Evolutionary conservation across 2,113 vertebrate genomes (phyloP).

Genomic region (Mellivora capensis): DNA sequence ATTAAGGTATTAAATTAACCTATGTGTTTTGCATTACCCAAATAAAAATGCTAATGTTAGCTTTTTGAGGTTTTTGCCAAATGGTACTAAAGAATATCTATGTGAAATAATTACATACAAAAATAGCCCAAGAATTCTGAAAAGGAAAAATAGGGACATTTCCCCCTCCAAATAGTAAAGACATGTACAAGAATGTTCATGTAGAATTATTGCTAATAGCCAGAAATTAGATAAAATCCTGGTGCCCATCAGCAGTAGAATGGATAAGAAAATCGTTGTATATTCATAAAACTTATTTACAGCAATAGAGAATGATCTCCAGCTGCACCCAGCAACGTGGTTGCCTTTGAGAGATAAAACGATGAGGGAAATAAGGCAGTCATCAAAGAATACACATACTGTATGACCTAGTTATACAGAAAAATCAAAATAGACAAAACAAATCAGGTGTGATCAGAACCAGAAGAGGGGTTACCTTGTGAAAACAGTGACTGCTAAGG

Average conservation of each 20-base stretch:
- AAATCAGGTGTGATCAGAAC: neutral
- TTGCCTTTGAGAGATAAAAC: neutral
- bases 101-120: neutral
- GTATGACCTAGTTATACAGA: neutral
- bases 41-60: neutral
- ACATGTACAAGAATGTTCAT: neutral
- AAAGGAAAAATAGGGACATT: slow-evolving; percentile 4
- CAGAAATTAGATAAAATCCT: neutral
- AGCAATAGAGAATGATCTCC: neutral
- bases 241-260: neutral
- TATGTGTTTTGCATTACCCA: neutral
- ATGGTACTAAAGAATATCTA: neutral
- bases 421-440: neutral
- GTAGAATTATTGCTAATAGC: neutral
- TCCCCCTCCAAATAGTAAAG: neutral
- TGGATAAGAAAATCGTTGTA: neutral
- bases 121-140: neutral
- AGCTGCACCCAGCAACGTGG: too few species aligned
- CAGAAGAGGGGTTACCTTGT: neutral
- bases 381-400: neutral
- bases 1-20: neutral
- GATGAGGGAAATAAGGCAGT: neutral
- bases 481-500: neutral
- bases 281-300: neutral
- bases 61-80: slow-evolving; percentile 12